phyloP scores from a whole-genome alignment of 2,113 vertebrate species.

The Carassius auratus region DNA sequence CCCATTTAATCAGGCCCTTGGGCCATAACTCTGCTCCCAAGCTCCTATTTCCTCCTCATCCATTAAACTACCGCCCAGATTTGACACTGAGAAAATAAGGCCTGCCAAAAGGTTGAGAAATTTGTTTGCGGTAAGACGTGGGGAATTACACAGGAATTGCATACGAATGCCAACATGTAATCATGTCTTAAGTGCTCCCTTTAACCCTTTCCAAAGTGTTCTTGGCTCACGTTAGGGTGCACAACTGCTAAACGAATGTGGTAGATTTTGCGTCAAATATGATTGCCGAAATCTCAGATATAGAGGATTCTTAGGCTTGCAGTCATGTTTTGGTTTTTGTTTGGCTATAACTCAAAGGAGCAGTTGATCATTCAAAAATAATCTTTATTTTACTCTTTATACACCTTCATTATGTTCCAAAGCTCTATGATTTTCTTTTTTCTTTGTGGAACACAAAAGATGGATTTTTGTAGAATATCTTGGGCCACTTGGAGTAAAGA shows the following conservation, averaged over 20 bases:
- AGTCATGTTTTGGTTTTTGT: background rate
- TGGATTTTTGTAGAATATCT: background rate
- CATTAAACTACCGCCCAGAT: conserved; percentile 58
- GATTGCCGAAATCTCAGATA: conserved; percentile 3
- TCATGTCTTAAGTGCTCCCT: conserved; percentile 53
- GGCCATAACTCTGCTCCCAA: conserved; percentile 16
- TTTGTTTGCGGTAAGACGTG: conserved; percentile 67
- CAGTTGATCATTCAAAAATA: background rate
- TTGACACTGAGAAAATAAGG: conserved; percentile 63
- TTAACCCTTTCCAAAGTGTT: conserved; percentile 54
- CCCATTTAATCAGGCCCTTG: background rate
- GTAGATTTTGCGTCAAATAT: conserved; percentile 33
- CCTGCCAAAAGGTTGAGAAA: conserved; percentile 44
- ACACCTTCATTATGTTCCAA: background rate
- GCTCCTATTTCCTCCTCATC: conserved; percentile 51
- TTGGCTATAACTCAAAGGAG: conserved; percentile 1
- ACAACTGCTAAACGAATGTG: conserved; percentile 42
- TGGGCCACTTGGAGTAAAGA: background rate
- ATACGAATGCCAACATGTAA: conserved; percentile 59
- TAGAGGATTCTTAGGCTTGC: background rate
- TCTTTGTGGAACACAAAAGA: background rate
- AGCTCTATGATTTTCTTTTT: background rate
- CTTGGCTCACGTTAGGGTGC: conserved; percentile 46
- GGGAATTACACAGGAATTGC: conserved; percentile 61
- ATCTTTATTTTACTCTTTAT: background rate